Evolutionary conservation across 1,140 invertebrate genomes (phyloP).

Genomic region (Habropoda laboriosa): DNA sequence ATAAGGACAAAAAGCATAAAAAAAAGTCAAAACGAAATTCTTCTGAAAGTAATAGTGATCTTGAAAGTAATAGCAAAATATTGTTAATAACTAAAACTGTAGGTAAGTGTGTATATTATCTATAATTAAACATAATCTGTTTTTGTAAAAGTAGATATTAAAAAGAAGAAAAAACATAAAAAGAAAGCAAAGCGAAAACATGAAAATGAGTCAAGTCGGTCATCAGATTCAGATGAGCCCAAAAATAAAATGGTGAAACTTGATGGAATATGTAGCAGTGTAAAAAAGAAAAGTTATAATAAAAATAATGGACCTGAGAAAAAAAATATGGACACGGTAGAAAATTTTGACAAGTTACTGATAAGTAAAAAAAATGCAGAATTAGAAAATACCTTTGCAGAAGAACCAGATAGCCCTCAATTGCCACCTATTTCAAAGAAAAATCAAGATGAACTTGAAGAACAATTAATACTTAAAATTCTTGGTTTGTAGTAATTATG

Average conservation of each 20-base stretch:
- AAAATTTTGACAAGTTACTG: slow-evolving; percentile 46
- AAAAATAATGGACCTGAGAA: slow-evolving; percentile 45
- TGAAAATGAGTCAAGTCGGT: slow-evolving; percentile 75
- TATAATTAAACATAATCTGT: slow-evolving; percentile 24
- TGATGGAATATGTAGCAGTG: neutral
- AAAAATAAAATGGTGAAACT: slow-evolving; percentile 53
- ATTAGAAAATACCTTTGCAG: slow-evolving; percentile 18
- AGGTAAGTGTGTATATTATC: neutral
- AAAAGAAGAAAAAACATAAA: slow-evolving; percentile 84
- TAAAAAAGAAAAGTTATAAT: slow-evolving; percentile 61
- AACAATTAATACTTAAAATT: slow-evolving; percentile 77
- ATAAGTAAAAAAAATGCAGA: slow-evolving; percentile 56
- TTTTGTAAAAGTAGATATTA: slow-evolving; percentile 67
- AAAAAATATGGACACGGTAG: neutral
- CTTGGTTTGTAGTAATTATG: slow-evolving; percentile 73
- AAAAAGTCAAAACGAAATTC: slow-evolving; percentile 81
- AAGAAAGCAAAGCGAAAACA: slow-evolving; percentile 82
- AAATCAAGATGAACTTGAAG: slow-evolving; percentile 71
- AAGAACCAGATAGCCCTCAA: slow-evolving; percentile 57
- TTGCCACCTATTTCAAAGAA: slow-evolving; percentile 72
- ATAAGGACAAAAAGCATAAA: slow-evolving; percentile 83
- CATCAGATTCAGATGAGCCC: slow-evolving; percentile 74
- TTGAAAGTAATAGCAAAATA: slow-evolving; percentile 73
- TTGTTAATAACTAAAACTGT: slow-evolving; percentile 4
- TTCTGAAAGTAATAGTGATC: slow-evolving; percentile 80